These are phyloP conservation scores for Trichoplusia ni DNA, from an alignment of 1,140 invertebrate species.

Conservation along the genomic window DNA sequence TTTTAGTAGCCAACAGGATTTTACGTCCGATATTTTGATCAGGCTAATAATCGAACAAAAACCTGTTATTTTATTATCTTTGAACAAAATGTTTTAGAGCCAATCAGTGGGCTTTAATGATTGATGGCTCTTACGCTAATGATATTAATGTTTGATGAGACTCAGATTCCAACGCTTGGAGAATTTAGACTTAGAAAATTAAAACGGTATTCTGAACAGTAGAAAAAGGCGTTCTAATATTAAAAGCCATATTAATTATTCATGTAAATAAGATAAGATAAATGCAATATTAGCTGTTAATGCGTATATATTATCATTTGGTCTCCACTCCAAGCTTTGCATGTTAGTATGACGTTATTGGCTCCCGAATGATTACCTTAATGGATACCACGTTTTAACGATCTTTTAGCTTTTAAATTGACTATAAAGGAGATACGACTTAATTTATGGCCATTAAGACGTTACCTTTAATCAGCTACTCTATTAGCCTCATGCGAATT, in stretches of 20 bases:
- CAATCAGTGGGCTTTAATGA: neutral
- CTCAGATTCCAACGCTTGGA: neutral
- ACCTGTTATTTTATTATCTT: neutral
- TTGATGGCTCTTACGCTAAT: neutral
- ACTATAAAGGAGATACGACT: slow-evolving; percentile 70
- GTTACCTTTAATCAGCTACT: slow-evolving; percentile 46
- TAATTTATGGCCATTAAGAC: slow-evolving; percentile 66
- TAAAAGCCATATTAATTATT: slow-evolving; percentile 32
- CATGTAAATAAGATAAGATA: slow-evolving; percentile 33
- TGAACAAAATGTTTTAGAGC: neutral
- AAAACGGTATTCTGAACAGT: neutral
- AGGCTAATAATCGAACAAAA: too few species aligned
- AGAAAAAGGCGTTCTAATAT: neutral
- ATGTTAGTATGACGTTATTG: slow-evolving; percentile 68
- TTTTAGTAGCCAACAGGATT: neutral
- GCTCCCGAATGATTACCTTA: slow-evolving; percentile 70
- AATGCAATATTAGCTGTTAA: slow-evolving; percentile 21
- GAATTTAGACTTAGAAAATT: neutral
- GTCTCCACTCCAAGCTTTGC: slow-evolving; percentile 45
- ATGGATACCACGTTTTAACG: slow-evolving; percentile 69
- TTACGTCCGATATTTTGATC: neutral
- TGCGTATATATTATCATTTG: slow-evolving; percentile 22
- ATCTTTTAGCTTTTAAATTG: slow-evolving; percentile 66
- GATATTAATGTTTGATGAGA: too few species aligned
- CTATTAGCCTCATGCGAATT: slow-evolving; percentile 49